Evolutionary conservation across 2,797 vertebrate genomes (phyloP).

Genomic region (Dendrocincla tyrannina): DNA sequence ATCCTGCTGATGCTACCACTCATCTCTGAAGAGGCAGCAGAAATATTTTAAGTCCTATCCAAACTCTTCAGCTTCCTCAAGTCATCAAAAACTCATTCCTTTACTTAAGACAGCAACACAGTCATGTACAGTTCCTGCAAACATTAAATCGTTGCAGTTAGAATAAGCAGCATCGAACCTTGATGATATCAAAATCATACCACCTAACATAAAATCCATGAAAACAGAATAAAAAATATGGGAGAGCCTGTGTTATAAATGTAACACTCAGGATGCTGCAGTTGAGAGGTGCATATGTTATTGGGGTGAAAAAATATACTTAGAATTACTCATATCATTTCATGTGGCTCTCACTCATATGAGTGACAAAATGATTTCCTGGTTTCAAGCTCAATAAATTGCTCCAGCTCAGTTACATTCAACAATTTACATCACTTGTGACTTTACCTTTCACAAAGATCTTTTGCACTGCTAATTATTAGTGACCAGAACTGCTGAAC

Average conservation of each 20-base stretch:
- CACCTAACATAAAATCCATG: conserved; percentile 27
- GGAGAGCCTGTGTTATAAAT: conserved; percentile 27
- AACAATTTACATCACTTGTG: not conserved
- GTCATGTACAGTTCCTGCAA: conserved; percentile 42
- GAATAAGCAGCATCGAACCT: conserved; percentile 29
- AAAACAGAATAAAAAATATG: conserved; percentile 24
- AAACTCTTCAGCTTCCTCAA: not conserved
- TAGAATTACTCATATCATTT: not conserved
- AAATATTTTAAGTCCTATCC: not conserved
- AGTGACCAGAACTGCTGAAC: conserved; percentile 53
- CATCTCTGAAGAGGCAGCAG: not conserved
- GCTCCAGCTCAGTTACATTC: conserved; percentile 42
- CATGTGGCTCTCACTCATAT: not conserved
- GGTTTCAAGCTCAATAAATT: conserved; percentile 53
- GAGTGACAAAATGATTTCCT: conserved; percentile 12
- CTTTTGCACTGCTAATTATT: conserved; percentile 23
- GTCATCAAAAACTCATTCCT: conserved; percentile 38
- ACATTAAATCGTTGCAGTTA: conserved; percentile 29
- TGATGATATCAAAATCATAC: conserved; percentile 47
- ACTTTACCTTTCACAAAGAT: conserved; percentile 12
- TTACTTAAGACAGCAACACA: conserved; percentile 19
- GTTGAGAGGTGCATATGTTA: conserved; percentile 5
- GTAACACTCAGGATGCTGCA: not conserved
- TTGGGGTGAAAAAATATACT: not conserved
- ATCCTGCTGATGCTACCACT: not conserved